Evolutionary conservation across 1,140 invertebrate genomes (phyloP), one percentile per base, ranked within the genome.

Genomic region (Globodera ellingtonae): DNA sequence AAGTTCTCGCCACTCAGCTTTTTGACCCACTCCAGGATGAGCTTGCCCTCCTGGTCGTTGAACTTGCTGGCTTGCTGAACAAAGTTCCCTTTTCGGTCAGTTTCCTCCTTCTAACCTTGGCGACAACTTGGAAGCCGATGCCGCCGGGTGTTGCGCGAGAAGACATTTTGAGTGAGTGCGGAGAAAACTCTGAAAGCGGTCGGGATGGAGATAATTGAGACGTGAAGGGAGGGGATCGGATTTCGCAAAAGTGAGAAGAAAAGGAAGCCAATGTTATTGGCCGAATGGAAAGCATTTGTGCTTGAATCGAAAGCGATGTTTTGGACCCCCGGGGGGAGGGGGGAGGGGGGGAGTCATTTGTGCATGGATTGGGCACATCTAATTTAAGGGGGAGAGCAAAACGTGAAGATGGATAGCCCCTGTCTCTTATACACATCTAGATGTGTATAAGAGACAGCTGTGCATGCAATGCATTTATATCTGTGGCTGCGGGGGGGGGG

Each of bases 21-120:
- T 44, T 85, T 85, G 78, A 84, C 79, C 82, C 82, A 84, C 48
- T 80, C 84, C 21, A 84, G 66, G 21, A 83, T 71, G 35, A 84
- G 50, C 67, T 84, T 81, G 35, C 69, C 82, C 80, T 84, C 82
- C 21, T 84, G 67, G n/a, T 84, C 82, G 56, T 76, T 84, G 79
- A 80, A 84, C 48, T 84, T 84, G 70, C 73, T 79, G 13, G 82
- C 82, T 81, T 85, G 84, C 86, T 84, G 50, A 72, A 83, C 83
- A 0, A 65, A 5, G 10, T 24, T n/a, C 4, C 13, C 35, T 82
- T n/a, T 52, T 79, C 47, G 0, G 15, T 47, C 10, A 21, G 18
- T 18, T 4, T 66, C 73, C 72, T 75, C 7, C 10, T 71, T 83
- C 56, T 94, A 87, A 88, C 86, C 84, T 89, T 89, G 69, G 83